Evolutionary conservation across 2,113 vertebrate genomes (phyloP).

Genomic region (Cariama cristata): DNA sequence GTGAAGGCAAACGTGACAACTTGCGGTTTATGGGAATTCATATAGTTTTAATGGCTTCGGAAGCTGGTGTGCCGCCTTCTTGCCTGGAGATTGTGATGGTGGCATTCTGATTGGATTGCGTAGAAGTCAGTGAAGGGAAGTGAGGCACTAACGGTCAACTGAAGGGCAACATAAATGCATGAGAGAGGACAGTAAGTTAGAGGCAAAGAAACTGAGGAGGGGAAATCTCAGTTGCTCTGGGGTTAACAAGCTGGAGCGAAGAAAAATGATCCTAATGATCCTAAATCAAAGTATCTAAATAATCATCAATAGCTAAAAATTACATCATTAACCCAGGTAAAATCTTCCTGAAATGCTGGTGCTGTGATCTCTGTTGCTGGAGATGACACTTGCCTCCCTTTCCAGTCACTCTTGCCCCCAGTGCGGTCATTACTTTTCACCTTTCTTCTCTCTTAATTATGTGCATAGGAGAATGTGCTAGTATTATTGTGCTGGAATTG

Average conservation of each 20-base stretch:
- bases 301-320: neutral
- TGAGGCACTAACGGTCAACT: neutral
- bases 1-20: neutral
- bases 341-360: neutral
- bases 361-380: accelerated
- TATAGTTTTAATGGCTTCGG: neutral
- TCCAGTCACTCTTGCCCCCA: neutral
- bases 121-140: neutral
- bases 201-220: neutral
- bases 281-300: neutral
- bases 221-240: neutral
- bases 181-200: neutral
- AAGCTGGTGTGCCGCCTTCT: neutral
- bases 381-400: neutral
- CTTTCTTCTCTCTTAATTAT: neutral
- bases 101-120: neutral
- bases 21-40: neutral
- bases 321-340: neutral
- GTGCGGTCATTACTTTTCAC: neutral
- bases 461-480: neutral
- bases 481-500: neutral
- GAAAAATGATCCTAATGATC: neutral
- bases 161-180: neutral
- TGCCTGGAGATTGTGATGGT: neutral
- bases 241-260: neutral